Evolutionary conservation across 2,888 invertebrate species (phyloP), one percentile per base, ranked within the genome.

Genomic region (Caenorhabditis becei): DNA sequence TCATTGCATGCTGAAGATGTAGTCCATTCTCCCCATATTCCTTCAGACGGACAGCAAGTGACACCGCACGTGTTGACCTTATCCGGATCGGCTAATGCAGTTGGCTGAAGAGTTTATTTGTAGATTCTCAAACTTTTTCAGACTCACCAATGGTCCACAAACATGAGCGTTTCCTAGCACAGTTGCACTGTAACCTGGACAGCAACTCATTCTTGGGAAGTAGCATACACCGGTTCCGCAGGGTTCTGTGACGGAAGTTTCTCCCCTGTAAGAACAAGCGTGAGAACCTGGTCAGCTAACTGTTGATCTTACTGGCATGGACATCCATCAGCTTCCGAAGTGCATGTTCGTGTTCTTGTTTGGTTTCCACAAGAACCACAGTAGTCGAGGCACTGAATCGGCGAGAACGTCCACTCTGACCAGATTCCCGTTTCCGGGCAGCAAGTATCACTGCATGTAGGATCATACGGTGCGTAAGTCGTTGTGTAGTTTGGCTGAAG

Each of bases 11-110:
- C 51, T 1, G 37, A 20, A 10, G 69, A 53, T 2, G 63, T 74
- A 1, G 44, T 41, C 87, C 87, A 87, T 75, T 87, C 87, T 47
- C 85, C 80, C 87, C 87, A 87, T 5, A 85, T 81, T 51, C 81
- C 77, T 58, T 23, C 28, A 8, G 82, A 69, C 5, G 81, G 80
- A 51, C 83, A 83, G 26, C 83, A 83, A 16, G 65, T 53, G 0
- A 70, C 80, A 47, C 77, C 75, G 24, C 83, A 83, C 26, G 80
- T 81, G 62, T 83, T 80, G 7, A 83, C 8, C 26, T 80, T 80
- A 3, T 54, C 62, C 11, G 75, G 69, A 41, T 82, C 79, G 1
- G 32, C 18, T 1, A 62, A 3, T 8, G 61, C 4, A 0, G 32
- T 58, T 3, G 56, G 41, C 79, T 79, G 47, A 49, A 77, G 56